Evolutionary conservation across 2,113 vertebrate species (phyloP).

Genomic region (Megaleporinus macrocephalus): DNA sequence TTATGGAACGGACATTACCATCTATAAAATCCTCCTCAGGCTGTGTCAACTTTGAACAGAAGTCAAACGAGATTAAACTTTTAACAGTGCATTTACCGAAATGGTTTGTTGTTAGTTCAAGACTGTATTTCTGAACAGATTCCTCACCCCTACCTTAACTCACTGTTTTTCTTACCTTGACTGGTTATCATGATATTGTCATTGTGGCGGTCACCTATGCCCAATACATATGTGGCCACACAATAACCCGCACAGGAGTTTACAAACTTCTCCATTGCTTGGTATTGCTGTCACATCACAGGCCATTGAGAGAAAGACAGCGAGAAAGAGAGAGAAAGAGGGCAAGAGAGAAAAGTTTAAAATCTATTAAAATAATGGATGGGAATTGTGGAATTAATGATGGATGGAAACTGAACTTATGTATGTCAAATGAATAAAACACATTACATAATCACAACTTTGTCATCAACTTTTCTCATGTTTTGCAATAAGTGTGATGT

Average conservation of each 20-base stretch:
- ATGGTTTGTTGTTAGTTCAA: background rate
- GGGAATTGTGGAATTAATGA: background rate
- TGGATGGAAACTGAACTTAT: no score
- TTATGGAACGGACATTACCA: background rate
- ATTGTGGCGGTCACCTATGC: conserved; percentile 83
- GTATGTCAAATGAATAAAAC: no score
- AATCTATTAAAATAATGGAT: background rate
- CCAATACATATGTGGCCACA: conserved; percentile 80
- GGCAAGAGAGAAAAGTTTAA: no score
- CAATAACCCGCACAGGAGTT: conserved; percentile 83
- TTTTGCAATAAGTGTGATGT: no score
- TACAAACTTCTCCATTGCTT: conserved; percentile 77
- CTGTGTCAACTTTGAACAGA: background rate
- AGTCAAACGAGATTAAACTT: background rate
- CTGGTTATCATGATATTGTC: conserved; percentile 85
- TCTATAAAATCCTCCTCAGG: background rate
- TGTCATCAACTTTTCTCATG: no score
- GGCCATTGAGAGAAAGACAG: background rate
- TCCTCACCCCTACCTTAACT: no score
- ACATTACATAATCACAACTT: no score
- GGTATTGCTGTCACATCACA: conserved; percentile 67
- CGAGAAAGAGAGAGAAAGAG: background rate
- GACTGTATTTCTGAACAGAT: background rate
- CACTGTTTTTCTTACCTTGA: conserved; percentile 65
- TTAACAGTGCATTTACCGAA: background rate